Conservation (phyloP, 2,113 vertebrate species). For the Antechinus stuartii region DNA sequence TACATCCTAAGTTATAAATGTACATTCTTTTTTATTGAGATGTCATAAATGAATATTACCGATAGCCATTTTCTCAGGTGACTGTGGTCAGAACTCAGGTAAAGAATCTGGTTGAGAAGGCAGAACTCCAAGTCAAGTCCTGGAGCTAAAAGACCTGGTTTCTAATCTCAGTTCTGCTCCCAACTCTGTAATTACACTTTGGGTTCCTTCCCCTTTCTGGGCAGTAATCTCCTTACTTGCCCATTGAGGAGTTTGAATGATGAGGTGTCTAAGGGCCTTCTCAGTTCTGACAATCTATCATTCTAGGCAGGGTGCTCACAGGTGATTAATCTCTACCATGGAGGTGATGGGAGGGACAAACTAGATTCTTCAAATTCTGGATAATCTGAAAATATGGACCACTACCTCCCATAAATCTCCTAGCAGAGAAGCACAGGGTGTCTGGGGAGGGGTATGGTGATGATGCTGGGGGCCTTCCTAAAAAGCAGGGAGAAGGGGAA, state of each 20-base stretch:
- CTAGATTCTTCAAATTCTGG: neutral
- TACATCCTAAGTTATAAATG: conserved; percentile 5
- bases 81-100: neutral
- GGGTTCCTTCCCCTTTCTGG: neutral
- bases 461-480: neutral
- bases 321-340: neutral
- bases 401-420: conserved; percentile 2
- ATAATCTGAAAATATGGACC: neutral
- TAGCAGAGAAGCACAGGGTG: conserved; percentile 8
- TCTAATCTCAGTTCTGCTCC: neutral
- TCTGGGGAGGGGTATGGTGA: neutral
- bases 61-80: neutral
- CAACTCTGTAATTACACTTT: neutral
- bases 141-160: neutral
- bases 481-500: neutral
- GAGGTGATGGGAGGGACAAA: neutral
- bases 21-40: conserved; percentile 27
- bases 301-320: neutral
- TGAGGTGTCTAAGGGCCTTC: neutral
- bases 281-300: neutral
- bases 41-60: conserved; percentile 21
- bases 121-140: neutral
- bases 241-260: neutral
- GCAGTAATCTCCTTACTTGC: neutral
- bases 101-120: neutral